These are phyloP conservation scores for Entomobrya multifasciata DNA, from an alignment of 2,888 invertebrate genomes.

Conservation along the genomic window DNA sequence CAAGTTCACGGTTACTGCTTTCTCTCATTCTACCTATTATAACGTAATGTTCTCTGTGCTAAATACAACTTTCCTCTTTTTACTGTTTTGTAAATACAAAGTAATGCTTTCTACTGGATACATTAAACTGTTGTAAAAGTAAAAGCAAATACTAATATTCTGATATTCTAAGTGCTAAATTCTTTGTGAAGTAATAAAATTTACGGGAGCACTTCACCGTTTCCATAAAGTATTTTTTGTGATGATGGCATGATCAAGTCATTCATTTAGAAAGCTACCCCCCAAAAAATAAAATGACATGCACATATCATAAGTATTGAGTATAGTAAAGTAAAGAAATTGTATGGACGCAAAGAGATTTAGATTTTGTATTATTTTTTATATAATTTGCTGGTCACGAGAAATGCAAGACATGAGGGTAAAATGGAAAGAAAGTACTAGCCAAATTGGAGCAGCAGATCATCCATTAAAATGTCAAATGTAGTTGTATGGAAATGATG, in stretches of 20 bases:
- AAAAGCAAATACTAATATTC: slow-evolving; percentile 16
- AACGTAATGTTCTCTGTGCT: background rate
- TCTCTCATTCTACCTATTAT: slow-evolving; percentile 5
- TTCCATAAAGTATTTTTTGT: slow-evolving; percentile 37
- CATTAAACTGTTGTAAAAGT: background rate
- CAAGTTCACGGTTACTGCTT: slow-evolving; percentile 66
- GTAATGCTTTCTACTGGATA: background rate
- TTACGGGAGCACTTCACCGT: slow-evolving; percentile 27
- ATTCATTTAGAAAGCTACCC: background rate
- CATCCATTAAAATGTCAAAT: slow-evolving; percentile 50
- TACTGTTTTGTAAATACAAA: background rate
- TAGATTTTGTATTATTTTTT: background rate
- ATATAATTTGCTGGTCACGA: slow-evolving; percentile 17
- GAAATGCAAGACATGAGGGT: background rate
- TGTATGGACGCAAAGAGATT: background rate
- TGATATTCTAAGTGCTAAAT: background rate
- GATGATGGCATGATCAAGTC: slow-evolving; percentile 15
- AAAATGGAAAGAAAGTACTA: background rate
- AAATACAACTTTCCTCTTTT: background rate
- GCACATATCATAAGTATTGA: too few relatives aligned
- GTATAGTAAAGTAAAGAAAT: slow-evolving; percentile 19
- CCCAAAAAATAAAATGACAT: too few relatives aligned
- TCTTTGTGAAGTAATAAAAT: background rate
- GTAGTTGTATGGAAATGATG: slow-evolving; percentile 53
- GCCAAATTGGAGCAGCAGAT: slow-evolving; percentile 6